Conservation (phyloP, 2,888 invertebrate species). For the Trachelus troglodyta region DNA sequence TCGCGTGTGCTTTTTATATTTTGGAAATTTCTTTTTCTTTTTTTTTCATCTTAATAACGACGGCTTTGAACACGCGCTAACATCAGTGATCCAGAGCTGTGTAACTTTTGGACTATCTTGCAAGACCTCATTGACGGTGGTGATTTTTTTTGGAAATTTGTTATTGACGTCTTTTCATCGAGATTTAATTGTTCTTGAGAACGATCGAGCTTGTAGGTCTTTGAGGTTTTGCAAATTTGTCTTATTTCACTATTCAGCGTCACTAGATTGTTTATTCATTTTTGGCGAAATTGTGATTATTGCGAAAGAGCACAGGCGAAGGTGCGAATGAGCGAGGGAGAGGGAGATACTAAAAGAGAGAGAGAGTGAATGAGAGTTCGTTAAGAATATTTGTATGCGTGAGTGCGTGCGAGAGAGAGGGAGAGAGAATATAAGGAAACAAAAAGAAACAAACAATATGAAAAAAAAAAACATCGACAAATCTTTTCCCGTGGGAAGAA, state of each 20-base stretch:
- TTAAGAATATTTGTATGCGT: neutral
- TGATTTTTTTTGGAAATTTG: neutral
- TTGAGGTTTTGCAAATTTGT: neutral
- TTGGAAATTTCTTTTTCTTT: neutral
- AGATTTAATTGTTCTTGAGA: neutral
- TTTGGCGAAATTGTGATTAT: neutral
- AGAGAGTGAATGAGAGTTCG: neutral
- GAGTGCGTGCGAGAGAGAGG: neutral
- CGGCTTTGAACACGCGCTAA: neutral
- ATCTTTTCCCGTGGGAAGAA: neutral
- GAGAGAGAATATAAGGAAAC: slow-evolving; percentile 15
- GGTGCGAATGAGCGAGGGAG: neutral
- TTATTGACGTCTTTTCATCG: too few relatives aligned
- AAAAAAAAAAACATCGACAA: neutral
- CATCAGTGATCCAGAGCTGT: neutral
- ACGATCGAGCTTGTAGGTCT: neutral
- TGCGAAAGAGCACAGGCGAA: neutral
- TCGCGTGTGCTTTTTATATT: neutral
- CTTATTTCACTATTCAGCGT: neutral
- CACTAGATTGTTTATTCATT: neutral
- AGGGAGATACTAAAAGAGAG: neutral
- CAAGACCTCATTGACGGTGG: neutral
- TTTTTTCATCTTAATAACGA: neutral
- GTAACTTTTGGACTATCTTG: neutral
- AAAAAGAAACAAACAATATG: slow-evolving; percentile 8